Evolutionary conservation across 2,797 vertebrate genomes (phyloP).

Genomic region (Thripadectes ignobilis): DNA sequence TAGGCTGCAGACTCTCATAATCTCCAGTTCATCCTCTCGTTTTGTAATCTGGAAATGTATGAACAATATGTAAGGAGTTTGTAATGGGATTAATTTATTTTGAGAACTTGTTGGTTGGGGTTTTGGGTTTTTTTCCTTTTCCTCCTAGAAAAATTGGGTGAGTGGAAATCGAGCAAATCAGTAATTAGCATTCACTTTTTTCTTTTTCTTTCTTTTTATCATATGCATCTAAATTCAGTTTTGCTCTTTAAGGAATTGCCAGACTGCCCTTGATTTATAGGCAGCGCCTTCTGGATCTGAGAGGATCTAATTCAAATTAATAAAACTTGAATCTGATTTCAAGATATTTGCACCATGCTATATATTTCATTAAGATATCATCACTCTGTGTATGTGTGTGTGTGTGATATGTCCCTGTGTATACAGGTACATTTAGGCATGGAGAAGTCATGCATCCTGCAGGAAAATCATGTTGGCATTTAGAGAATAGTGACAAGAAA

Average conservation of each 20-base stretch:
- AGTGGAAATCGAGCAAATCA: constrained; percentile 16
- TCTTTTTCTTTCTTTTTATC: constrained; percentile 49
- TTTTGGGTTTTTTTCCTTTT: neutral
- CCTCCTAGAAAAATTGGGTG: neutral
- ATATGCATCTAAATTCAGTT: constrained; percentile 55
- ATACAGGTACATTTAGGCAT: neutral
- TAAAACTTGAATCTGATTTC: constrained; percentile 56
- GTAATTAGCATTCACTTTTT: constrained; percentile 54
- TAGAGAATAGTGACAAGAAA: neutral
- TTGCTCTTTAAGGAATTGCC: constrained; percentile 64
- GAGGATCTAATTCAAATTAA: constrained; percentile 70
- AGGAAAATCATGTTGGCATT: neutral
- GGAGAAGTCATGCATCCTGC: neutral
- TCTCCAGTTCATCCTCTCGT: constrained; percentile 11
- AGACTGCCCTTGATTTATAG: constrained; percentile 72
- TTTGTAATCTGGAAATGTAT: constrained; percentile 66
- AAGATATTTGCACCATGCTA: constrained; percentile 3
- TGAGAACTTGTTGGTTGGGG: constrained; percentile 22
- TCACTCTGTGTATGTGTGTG: neutral
- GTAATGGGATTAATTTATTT: constrained; percentile 53
- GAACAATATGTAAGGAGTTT: constrained; percentile 40
- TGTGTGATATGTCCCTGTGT: neutral
- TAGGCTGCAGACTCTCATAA: constrained; percentile 62
- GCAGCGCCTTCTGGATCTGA: constrained; percentile 51
- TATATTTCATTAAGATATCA: constrained; percentile 55